A percentile compares a stretch with the other conserved stretches of the same genome.
phyloP scores from a whole-genome alignment of 2,888 invertebrate genomes.

The Apodemia zela region DNA sequence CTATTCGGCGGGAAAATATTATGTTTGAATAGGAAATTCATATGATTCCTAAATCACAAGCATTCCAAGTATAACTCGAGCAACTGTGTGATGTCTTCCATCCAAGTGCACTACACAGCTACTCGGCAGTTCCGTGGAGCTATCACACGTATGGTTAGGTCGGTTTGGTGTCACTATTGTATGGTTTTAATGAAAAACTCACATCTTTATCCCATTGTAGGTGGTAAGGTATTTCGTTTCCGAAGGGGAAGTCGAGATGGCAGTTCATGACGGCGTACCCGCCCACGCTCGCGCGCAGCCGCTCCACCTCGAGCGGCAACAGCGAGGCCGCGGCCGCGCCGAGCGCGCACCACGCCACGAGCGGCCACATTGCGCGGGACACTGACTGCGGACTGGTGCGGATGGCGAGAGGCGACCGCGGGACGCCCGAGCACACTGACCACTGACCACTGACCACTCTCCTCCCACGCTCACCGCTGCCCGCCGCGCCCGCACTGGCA shows the following conservation, averaged over 20 bases:
- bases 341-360: slow-evolving; percentile 28
- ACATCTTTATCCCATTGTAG: slow-evolving; percentile 95
- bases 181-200: slow-evolving; percentile 53
- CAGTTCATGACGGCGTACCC: slow-evolving; percentile 90
- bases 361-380: slow-evolving; percentile 18
- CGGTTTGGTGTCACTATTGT: too few species aligned
- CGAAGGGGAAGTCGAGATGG: slow-evolving; percentile 92
- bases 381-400: slow-evolving; percentile 25
- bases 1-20: too few species aligned
- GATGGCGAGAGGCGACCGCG: too few species aligned
- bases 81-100: too few species aligned
- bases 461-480: neutral
- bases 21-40: too few species aligned
- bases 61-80: too few species aligned
- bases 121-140: too few species aligned
- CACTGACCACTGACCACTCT: slow-evolving; percentile 13
- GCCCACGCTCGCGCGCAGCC: slow-evolving; percentile 86
- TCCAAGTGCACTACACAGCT: too few species aligned
- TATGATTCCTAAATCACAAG: too few species aligned
- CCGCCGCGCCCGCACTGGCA: neutral
- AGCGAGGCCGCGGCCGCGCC: slow-evolving; percentile 40
- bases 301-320: slow-evolving; percentile 63
- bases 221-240: slow-evolving; percentile 91
- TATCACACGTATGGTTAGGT: too few species aligned
- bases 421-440: neutral